phyloP scores from a whole-genome alignment of 2,797 vertebrate species.

The Neosilurus mollespiculum region DNA sequence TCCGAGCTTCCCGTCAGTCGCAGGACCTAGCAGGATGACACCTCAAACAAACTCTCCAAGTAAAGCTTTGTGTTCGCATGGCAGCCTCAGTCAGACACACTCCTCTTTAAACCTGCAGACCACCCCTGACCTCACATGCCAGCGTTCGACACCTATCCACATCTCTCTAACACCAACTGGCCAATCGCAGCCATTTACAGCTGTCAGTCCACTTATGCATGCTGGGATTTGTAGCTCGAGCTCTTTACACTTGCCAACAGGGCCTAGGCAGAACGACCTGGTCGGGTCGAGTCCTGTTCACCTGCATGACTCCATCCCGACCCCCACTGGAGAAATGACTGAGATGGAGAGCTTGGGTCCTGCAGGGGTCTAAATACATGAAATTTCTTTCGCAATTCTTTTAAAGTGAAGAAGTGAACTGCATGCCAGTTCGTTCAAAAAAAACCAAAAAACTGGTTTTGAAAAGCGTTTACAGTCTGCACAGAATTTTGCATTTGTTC shows the following conservation, averaged over 20 bases:
- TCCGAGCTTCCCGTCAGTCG: slow-evolving; percentile 57
- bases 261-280: slow-evolving; percentile 62
- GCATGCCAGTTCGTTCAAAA: slow-evolving; percentile 26
- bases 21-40: slow-evolving; percentile 53
- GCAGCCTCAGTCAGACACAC: slow-evolving; percentile 60
- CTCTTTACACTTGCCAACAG: slow-evolving; percentile 45
- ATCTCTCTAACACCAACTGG: slow-evolving; percentile 60
- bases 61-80: slow-evolving; percentile 60
- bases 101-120: slow-evolving; percentile 60
- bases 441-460: not conserved
- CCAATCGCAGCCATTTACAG: slow-evolving; percentile 62
- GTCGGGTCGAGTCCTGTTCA: slow-evolving; percentile 62
- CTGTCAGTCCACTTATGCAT: slow-evolving; percentile 62
- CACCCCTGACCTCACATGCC: slow-evolving; percentile 57
- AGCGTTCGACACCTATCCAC: slow-evolving; percentile 61
- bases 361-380: slow-evolving; percentile 23
- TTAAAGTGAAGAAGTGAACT: not conserved
- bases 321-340: slow-evolving; percentile 28
- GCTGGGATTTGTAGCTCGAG: slow-evolving; percentile 51
- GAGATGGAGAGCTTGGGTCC: not conserved
- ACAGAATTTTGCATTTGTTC: not conserved
- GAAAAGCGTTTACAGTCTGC: slow-evolving; percentile 18
- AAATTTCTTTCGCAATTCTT: not conserved
- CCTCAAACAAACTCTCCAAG: slow-evolving; percentile 54
- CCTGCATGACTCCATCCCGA: slow-evolving; percentile 44